phyloP scores from a whole-genome alignment of 2,797 vertebrate genomes.

The Bovichtus diacanthus region DNA sequence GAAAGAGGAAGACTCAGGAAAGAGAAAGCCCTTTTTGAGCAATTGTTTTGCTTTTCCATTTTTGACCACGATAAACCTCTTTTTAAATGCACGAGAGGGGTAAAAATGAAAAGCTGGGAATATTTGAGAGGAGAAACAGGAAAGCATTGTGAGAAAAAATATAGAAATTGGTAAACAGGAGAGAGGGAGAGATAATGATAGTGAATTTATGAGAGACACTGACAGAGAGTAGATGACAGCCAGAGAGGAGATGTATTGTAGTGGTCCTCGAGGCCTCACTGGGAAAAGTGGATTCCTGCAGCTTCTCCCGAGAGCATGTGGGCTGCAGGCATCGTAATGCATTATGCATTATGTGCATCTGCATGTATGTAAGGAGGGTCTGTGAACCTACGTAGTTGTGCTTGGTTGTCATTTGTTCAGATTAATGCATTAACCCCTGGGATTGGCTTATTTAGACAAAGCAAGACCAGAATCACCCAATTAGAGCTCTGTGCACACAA shows the following conservation, averaged over 20 bases:
- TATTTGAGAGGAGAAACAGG: conserved; percentile 9
- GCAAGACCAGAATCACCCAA: conserved; percentile 28
- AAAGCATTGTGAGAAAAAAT: conserved; percentile 5
- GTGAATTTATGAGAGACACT: conserved; percentile 21
- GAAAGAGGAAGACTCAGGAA: background rate
- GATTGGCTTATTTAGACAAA: conserved; percentile 45
- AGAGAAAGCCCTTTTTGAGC: background rate
- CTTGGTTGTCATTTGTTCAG: conserved; percentile 50
- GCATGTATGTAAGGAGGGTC: conserved; percentile 14
- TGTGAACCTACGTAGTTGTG: conserved; percentile 27
- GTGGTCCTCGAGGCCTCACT: conserved; percentile 32
- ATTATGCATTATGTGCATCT: background rate
- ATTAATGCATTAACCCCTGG: conserved; percentile 44
- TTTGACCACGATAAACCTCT: conserved; percentile 3
- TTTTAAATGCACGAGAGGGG: background rate
- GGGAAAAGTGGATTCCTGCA: conserved; percentile 36
- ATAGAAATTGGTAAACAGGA: background rate
- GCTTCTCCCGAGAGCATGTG: background rate
- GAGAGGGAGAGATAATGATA: conserved; percentile 13
- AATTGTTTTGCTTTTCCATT: background rate
- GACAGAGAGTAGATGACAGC: conserved; percentile 41
- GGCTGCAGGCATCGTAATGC: conserved; percentile 4
- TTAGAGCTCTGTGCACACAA: conserved; percentile 18
- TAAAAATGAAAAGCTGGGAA: conserved; percentile 4
- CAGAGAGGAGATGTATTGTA: conserved; percentile 16